A percentile compares a stretch with the other conserved stretches of the same genome.
phyloP scores from a whole-genome alignment of 2,797 vertebrate species.

The Myotis findleyi region DNA sequence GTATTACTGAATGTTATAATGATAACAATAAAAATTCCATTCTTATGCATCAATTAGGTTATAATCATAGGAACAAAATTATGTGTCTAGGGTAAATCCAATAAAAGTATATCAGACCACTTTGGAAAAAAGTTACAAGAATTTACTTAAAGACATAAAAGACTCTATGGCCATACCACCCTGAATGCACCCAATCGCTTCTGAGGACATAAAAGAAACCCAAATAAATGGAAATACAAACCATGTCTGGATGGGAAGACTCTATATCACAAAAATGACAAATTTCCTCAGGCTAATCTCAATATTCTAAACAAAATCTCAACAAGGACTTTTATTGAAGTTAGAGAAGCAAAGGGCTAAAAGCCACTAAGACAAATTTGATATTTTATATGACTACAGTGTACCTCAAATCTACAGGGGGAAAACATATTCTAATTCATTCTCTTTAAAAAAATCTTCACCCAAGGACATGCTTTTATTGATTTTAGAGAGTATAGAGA shows the following conservation, averaged over 20 bases:
- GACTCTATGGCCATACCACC: too few relatives aligned
- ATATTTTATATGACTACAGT: not conserved
- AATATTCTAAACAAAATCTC: slow-evolving; percentile 21
- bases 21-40: slow-evolving; percentile 27
- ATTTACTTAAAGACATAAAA: slow-evolving; percentile 34
- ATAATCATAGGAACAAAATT: slow-evolving; percentile 19
- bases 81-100: not conserved
- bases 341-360: not conserved
- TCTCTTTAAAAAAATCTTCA: too few relatives aligned
- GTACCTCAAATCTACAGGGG: not conserved
- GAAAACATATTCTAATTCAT: not conserved
- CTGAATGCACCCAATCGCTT: too few relatives aligned
- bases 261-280: slow-evolving; percentile 8
- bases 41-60: not conserved
- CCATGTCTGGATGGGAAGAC: not conserved
- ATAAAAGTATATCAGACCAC: slow-evolving; percentile 3
- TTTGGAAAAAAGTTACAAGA: not conserved
- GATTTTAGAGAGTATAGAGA: too few relatives aligned
- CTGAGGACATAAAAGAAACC: not conserved
- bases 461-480: too few relatives aligned
- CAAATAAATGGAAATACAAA: slow-evolving; percentile 30
- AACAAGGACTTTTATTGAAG: not conserved
- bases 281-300: not conserved
- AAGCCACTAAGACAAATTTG: slow-evolving; percentile 7
- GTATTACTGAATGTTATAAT: not conserved